Percentiles rank a stretch among this genome's conserved stretches.
Evolutionary conservation across 2,113 vertebrate genomes (phyloP).

Genomic region (Sinocyclocheilus anophthalmus): DNA sequence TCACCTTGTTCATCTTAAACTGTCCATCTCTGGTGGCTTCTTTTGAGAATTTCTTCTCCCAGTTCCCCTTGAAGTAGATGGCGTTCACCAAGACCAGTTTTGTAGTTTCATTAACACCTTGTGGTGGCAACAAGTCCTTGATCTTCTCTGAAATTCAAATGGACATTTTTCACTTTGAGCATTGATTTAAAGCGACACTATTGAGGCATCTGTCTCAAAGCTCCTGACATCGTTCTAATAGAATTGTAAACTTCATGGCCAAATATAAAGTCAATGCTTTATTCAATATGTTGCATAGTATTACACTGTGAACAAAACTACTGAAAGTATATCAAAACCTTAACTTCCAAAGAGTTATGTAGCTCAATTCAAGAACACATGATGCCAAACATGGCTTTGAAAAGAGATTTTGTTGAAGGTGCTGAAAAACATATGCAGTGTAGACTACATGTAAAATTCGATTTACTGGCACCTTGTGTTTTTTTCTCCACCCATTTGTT

Average conservation of each 20-base stretch:
- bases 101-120: too few relatives aligned
- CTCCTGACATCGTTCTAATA: not conserved
- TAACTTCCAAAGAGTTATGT: too few relatives aligned
- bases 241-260: not conserved
- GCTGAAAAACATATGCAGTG: too few relatives aligned
- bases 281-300: too few relatives aligned
- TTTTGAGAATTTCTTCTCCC: constrained; percentile 81
- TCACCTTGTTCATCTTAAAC: constrained; percentile 76
- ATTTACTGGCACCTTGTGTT: constrained; percentile 68
- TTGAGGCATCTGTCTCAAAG: not conserved
- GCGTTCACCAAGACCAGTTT: constrained; percentile 89
- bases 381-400: too few relatives aligned
- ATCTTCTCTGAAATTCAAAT: constrained; percentile 81
- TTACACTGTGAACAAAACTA: too few relatives aligned
- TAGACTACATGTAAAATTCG: too few relatives aligned
- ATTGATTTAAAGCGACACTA: not conserved
- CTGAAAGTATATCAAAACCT: not conserved
- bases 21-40: constrained; percentile 66
- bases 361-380: too few relatives aligned
- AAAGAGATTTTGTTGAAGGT: too few relatives aligned
- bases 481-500: constrained; percentile 77
- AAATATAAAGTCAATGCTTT: not conserved
- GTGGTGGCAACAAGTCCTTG: constrained; percentile 67
- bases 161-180: not conserved
- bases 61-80: constrained; percentile 92